These are phyloP conservation scores for Clitarchus hookeri DNA, from an alignment of 2,888 invertebrate species.

Conservation along the genomic window DNA sequence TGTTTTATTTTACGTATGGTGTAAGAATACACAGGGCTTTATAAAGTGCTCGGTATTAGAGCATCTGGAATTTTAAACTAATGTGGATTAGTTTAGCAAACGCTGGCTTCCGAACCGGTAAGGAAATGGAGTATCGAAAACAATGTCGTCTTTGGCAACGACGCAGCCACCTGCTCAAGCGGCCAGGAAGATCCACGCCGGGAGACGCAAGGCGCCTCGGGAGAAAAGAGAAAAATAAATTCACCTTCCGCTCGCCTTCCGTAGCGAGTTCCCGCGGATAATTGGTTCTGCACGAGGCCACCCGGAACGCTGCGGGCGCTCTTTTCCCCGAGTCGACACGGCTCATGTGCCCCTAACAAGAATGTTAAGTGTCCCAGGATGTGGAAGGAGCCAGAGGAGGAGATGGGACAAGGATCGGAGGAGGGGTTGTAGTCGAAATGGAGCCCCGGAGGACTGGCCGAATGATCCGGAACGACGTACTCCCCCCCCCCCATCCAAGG, in stretches of 20 bases:
- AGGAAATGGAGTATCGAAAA: no score
- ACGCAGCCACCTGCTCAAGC: no score
- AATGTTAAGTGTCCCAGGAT: neutral
- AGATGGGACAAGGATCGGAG: neutral
- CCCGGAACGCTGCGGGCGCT: neutral
- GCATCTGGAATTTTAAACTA: no score
- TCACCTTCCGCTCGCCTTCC: neutral
- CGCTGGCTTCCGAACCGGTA: no score
- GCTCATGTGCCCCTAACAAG: constrained; percentile 14
- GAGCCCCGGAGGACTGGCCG: neutral
- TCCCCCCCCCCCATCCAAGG: neutral
- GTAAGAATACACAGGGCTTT: no score
- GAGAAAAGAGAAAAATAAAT: neutral
- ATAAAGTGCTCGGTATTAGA: no score
- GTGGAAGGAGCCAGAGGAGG: neutral
- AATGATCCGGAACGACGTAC: neutral
- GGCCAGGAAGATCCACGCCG: neutral
- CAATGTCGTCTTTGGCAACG: no score
- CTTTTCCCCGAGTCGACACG: neutral
- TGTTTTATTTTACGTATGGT: no score
- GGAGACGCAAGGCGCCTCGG: neutral
- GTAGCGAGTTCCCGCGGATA: neutral
- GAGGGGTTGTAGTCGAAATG: neutral
- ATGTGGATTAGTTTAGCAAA: no score
- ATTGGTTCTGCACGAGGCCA: neutral